These are phyloP conservation scores for Calliphora vicina DNA, from an alignment of 1,140 invertebrate species.

Conservation along the genomic window DNA sequence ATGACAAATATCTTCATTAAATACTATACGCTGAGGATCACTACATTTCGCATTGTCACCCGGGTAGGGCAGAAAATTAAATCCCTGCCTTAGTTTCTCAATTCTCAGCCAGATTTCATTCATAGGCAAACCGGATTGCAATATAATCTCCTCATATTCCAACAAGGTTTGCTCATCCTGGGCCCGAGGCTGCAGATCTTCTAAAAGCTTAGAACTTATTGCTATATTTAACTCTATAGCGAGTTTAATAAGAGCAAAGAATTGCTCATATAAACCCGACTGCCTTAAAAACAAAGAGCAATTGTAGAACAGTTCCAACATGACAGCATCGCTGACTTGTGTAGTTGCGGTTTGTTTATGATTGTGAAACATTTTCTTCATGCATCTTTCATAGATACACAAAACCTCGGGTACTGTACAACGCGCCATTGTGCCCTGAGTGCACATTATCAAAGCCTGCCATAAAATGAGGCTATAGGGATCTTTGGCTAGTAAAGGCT, in stretches of 20 bases:
- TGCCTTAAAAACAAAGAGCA: constrained; percentile 73
- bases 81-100: constrained; percentile 70
- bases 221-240: constrained; percentile 70
- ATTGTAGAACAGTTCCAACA: constrained; percentile 67
- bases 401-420: constrained; percentile 69
- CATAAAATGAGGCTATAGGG: constrained; percentile 68
- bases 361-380: constrained; percentile 66
- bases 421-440: constrained; percentile 69
- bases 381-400: constrained; percentile 67
- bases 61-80: constrained; percentile 68
- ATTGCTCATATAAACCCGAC: constrained; percentile 70
- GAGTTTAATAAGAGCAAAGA: constrained; percentile 70
- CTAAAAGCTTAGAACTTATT: constrained; percentile 49
- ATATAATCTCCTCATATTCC: constrained; percentile 71
- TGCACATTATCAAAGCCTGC: constrained; percentile 68
- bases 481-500: constrained; percentile 63
- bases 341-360: constrained; percentile 2
- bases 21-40: constrained; percentile 70
- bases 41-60: constrained; percentile 55
- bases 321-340: constrained; percentile 58
- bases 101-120: constrained; percentile 73
- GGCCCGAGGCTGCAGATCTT: constrained; percentile 61
- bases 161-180: constrained; percentile 67
- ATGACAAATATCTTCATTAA: constrained; percentile 70
- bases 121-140: constrained; percentile 70